A percentile compares a stretch with the other conserved stretches of the same genome.
Evolutionary conservation across 2,888 invertebrate species (phyloP).

Genomic region (Deroplatys truncata): DNA sequence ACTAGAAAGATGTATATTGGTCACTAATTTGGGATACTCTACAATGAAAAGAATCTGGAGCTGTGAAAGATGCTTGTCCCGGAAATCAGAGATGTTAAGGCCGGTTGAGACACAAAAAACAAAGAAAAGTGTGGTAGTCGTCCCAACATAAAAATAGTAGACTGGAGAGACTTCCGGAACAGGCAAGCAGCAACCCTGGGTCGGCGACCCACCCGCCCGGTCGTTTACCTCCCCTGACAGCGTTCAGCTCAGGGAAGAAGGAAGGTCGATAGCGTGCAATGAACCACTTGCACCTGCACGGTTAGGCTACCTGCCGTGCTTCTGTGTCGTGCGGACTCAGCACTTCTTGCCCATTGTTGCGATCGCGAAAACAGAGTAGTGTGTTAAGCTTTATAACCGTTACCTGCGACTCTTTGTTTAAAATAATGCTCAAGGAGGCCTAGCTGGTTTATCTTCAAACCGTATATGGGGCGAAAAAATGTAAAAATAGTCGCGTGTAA

Average conservation of each 20-base stretch:
- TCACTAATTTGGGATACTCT: no score
- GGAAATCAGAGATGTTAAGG: not conserved
- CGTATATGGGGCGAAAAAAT: no score
- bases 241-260: not conserved
- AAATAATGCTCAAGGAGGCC: not conserved
- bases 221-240: conserved; percentile 7
- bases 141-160: not conserved
- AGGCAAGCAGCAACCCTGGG: conserved; percentile 2
- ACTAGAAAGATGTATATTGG: no score
- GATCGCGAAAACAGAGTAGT: not conserved
- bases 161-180: not conserved
- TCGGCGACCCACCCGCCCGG: conserved; percentile 11
- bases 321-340: not conserved
- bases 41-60: no score
- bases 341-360: not conserved
- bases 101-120: not conserved
- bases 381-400: not conserved
- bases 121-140: not conserved
- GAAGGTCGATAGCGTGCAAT: conserved; percentile 25
- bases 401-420: not conserved
- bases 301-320: not conserved
- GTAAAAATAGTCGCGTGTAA: no score
- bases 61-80: no score
- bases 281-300: conserved; percentile 15
- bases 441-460: no score